Percentiles rank a stretch among this genome's conserved stretches.
Evolutionary conservation across 2,888 invertebrate species (phyloP).

Genomic region (Acronicta aceris): DNA sequence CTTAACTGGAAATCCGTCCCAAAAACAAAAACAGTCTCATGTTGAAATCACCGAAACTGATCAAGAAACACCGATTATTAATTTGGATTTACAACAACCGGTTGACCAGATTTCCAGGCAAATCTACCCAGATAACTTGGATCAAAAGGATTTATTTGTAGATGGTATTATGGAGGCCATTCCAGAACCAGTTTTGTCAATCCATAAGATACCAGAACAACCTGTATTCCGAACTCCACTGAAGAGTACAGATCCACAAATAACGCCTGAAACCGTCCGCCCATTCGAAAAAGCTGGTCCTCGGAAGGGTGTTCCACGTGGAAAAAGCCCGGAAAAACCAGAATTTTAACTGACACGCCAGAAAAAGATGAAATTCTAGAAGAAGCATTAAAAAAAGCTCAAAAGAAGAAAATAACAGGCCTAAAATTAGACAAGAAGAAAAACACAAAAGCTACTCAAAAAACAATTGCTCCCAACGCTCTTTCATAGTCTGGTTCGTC

Average conservation of each 20-base stretch:
- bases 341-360: slow-evolving; percentile 25
- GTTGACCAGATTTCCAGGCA: slow-evolving; percentile 11
- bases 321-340: slow-evolving; percentile 30
- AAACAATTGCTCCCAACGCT: slow-evolving; percentile 5
- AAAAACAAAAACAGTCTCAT: neutral
- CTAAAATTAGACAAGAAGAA: slow-evolving; percentile 3
- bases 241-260: slow-evolving; percentile 16
- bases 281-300: slow-evolving; percentile 27
- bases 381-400: slow-evolving; percentile 16
- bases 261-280: slow-evolving; percentile 25
- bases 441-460: slow-evolving; percentile 8
- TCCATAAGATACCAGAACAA: slow-evolving; percentile 23
- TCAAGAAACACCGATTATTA: slow-evolving; percentile 6
- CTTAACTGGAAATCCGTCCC: slow-evolving; percentile 5
- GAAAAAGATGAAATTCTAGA: slow-evolving; percentile 17
- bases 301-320: slow-evolving; percentile 18
- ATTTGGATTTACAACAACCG: slow-evolving; percentile 9
- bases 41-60: slow-evolving; percentile 4
- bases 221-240: slow-evolving; percentile 19
- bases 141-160: slow-evolving; percentile 6
- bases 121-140: slow-evolving; percentile 8
- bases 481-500: slow-evolving; percentile 5
- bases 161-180: slow-evolving; percentile 8
- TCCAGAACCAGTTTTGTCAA: slow-evolving; percentile 11
- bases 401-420: slow-evolving; percentile 8